Evolutionary conservation across 1,140 invertebrate species (phyloP).

Genomic region (Lutraria rhynchaena): DNA sequence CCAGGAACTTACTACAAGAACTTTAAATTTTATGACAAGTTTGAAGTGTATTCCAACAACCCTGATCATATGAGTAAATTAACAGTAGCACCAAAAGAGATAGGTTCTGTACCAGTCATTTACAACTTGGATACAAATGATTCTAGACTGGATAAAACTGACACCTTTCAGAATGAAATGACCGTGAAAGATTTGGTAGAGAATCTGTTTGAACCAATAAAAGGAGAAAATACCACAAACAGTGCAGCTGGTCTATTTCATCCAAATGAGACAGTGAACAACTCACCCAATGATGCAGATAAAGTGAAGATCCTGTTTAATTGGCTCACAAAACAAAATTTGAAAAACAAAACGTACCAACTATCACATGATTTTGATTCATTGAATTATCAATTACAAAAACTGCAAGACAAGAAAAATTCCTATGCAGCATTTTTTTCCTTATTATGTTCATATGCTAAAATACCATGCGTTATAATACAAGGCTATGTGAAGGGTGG

Average conservation of each 20-base stretch:
- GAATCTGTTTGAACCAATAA: not conserved
- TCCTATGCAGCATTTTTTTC: conserved; percentile 34
- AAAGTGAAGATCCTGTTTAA: conserved; percentile 20
- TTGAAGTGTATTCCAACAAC: conserved; percentile 12
- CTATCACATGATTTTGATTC: not conserved
- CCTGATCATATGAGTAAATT: not conserved
- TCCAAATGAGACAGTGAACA: too few species aligned
- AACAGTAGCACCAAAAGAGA: not conserved
- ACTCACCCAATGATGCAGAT: not conserved
- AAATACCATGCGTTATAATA: conserved; percentile 26
- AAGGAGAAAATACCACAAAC: too few species aligned
- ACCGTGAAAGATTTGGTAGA: not conserved
- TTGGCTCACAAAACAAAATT: conserved; percentile 26
- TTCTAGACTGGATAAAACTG: too few species aligned
- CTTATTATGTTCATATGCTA: conserved; percentile 20
- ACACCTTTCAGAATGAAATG: not conserved
- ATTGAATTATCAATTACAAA: conserved; percentile 1
- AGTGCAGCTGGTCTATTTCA: too few species aligned
- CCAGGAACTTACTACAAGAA: not conserved
- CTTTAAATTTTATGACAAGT: not conserved
- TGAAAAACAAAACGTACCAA: not conserved
- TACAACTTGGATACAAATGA: not conserved
- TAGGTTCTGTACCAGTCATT: too few species aligned
- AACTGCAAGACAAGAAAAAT: not conserved
- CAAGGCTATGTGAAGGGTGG: conserved; percentile 34